Percentiles rank a stretch among this genome's conserved stretches.
These are phyloP conservation scores for Serinus canaria DNA, from an alignment of 2,113 vertebrate species.

Conservation along the genomic window DNA sequence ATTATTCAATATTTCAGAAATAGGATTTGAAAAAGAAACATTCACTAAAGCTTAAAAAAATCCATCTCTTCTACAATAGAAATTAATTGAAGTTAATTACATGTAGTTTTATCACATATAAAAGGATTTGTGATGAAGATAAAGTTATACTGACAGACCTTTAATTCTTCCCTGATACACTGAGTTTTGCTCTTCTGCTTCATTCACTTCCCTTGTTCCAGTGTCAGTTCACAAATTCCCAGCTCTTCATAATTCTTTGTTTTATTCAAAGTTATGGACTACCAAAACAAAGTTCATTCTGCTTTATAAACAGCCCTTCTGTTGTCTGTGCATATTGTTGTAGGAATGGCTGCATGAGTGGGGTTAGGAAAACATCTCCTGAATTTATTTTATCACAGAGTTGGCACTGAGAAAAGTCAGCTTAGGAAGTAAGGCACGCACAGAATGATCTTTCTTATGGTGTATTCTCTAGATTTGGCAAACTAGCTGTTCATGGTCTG, in stretches of 20 bases:
- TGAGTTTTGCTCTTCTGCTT: neutral
- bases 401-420: neutral
- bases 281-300: neutral
- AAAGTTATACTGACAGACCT: neutral
- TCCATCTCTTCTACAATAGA: neutral
- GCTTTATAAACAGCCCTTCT: neutral
- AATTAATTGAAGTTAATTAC: neutral
- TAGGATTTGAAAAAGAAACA: neutral
- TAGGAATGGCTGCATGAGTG: neutral
- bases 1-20: neutral
- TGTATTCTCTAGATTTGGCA: neutral
- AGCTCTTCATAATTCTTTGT: neutral
- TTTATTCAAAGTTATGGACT: neutral
- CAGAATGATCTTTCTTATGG: neutral
- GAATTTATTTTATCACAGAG: neutral
- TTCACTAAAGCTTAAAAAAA: neutral
- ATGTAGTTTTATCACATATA: neutral
- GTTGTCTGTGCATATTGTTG: neutral
- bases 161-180: neutral
- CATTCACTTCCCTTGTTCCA: neutral
- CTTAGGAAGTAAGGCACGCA: neutral
- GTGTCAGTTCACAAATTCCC: neutral
- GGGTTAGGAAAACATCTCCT: neutral
- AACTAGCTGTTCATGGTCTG: neutral
- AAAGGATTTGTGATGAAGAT: neutral